These are phyloP conservation scores for Macropus fuliginosus DNA, from an alignment of 2,797 vertebrate genomes.

Conservation along the genomic window DNA sequence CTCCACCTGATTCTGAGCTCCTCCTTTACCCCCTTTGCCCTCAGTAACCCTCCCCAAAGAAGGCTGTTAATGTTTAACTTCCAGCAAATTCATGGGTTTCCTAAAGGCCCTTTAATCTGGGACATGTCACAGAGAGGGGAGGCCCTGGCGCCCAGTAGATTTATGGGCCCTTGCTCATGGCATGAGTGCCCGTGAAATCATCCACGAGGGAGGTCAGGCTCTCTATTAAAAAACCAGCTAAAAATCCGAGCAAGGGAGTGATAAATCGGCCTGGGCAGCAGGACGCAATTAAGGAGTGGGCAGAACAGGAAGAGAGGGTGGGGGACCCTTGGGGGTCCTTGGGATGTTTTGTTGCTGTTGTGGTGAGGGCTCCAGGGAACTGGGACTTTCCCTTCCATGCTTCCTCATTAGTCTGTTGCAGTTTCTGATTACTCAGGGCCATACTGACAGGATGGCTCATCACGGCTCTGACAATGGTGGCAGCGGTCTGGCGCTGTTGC, in stretches of 20 bases:
- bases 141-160: rapidly evolving
- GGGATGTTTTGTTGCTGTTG: slow-evolving; percentile 65
- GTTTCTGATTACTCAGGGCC: slow-evolving; percentile 49
- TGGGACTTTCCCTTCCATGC: slow-evolving; percentile 56
- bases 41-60: rapidly evolving
- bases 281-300: slow-evolving; percentile 64
- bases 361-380: slow-evolving; percentile 65
- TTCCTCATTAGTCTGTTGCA: slow-evolving; percentile 70
- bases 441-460: slow-evolving; percentile 69
- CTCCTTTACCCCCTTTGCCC: not conserved
- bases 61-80: rapidly evolving
- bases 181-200: slow-evolving; percentile 1
- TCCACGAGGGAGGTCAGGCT: slow-evolving; percentile 23
- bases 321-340: slow-evolving; percentile 51
- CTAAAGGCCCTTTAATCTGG: slow-evolving; percentile 10
- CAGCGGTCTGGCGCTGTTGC: slow-evolving; percentile 63
- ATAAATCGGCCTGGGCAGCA: not conserved
- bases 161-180: not conserved
- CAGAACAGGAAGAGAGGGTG: slow-evolving; percentile 31
- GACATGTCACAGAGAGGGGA: rapidly evolving
- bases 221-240: slow-evolving; percentile 4
- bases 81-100: not conserved
- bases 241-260: not conserved
- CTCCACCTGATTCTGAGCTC: not conserved
- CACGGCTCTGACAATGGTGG: slow-evolving; percentile 61